Evolutionary conservation across 2,797 vertebrate genomes (phyloP).

Genomic region (Characodon lateralis): DNA sequence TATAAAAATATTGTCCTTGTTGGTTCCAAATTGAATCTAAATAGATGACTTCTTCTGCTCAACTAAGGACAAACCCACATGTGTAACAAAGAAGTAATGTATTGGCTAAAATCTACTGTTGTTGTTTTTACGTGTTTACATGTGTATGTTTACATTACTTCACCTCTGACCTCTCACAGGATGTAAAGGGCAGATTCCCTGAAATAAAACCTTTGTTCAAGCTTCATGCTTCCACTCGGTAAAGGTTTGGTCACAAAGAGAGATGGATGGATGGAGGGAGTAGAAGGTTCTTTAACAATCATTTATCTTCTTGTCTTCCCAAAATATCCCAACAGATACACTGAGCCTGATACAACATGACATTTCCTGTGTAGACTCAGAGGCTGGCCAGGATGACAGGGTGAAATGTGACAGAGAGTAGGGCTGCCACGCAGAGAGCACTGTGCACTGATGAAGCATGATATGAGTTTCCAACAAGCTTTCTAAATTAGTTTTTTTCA

Average conservation of each 20-base stretch:
- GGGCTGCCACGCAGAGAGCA: neutral
- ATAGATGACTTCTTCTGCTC: neutral
- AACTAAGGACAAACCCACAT: neutral
- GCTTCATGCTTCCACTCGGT: neutral
- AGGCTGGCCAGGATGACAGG: constrained; percentile 37
- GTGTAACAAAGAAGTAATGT: neutral
- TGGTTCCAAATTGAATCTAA: neutral
- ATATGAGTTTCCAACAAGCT: neutral
- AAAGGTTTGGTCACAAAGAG: neutral
- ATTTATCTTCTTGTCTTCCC: constrained; percentile 54
- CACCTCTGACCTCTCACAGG: neutral
- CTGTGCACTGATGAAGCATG: neutral
- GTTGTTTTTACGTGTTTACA: neutral
- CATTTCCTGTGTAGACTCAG: constrained; percentile 56
- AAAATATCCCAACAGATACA: constrained; percentile 58
- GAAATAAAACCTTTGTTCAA: neutral
- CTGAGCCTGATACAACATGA: constrained; percentile 37
- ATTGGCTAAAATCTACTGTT: neutral
- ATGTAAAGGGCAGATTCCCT: neutral
- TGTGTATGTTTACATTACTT: neutral
- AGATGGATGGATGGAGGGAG: constrained; percentile 12
- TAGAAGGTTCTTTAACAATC: constrained; percentile 13
- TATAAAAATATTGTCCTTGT: neutral
- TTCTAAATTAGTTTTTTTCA: neutral
- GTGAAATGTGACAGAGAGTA: constrained; percentile 18